phyloP scores from a whole-genome alignment of 2,113 vertebrate genomes.

The Clupea harengus region DNA sequence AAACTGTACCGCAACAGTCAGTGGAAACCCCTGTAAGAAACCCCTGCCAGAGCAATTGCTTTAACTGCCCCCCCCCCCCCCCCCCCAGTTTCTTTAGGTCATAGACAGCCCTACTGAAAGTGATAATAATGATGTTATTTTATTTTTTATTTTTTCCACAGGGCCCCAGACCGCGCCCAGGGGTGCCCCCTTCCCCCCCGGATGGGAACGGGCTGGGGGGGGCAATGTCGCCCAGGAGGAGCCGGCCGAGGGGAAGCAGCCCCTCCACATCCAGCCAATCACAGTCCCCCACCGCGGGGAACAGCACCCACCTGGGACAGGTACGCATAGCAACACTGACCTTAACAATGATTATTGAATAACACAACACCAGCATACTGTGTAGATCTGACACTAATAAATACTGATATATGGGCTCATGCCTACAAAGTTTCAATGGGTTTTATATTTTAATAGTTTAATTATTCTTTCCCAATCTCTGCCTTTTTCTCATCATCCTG shows the following conservation, averaged over 20 bases:
- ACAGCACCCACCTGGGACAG: conserved; percentile 38
- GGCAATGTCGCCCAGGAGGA: conserved; percentile 28
- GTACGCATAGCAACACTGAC: conserved; percentile 12
- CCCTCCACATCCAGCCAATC: conserved; percentile 32
- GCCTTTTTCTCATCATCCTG: background rate
- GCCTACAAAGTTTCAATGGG: too few species aligned
- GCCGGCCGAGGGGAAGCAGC: conserved; percentile 31
- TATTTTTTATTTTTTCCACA: background rate
- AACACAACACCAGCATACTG: background rate
- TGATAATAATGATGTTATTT: background rate
- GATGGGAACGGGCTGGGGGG: conserved; percentile 35
- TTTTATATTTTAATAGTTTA: too few species aligned
- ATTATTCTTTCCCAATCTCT: too few species aligned
- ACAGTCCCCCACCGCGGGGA: conserved; percentile 32
- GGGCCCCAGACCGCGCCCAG: conserved; percentile 2
- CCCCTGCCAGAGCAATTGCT: too few species aligned
- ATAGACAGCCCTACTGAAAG: conserved; percentile 16
- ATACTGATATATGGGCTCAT: background rate
- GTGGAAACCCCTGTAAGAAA: too few species aligned
- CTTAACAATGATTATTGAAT: background rate
- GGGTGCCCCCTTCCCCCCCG: conserved; percentile 32
- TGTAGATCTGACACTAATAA: background rate
- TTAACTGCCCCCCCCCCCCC: too few species aligned
- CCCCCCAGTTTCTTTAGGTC: too few species aligned
- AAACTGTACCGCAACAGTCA: too few species aligned